A percentile compares a stretch with the other conserved stretches of the same genome.
Evolutionary conservation across 2,113 vertebrate genomes (phyloP).

Genomic region (Barbus barbus): DNA sequence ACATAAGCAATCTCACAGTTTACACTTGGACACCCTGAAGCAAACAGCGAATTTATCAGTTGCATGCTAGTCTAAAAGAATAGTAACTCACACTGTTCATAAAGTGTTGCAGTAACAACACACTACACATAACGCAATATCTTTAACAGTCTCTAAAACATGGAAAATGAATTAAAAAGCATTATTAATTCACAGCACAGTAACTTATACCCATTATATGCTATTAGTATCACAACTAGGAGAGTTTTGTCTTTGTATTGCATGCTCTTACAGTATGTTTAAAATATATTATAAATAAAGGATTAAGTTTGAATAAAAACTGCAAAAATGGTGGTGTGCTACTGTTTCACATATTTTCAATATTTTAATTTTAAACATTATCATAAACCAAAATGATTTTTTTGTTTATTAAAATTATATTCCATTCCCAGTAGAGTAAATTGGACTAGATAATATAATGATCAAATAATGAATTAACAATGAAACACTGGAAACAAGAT

Average conservation of each 20-base stretch:
- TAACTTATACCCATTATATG: neutral
- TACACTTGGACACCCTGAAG: neutral
- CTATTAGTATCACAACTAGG: neutral
- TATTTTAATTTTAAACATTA: too few relatives aligned
- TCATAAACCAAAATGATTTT: too few relatives aligned
- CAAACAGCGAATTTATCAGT: neutral
- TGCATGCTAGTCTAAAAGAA: neutral
- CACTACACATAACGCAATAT: neutral
- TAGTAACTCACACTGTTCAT: neutral
- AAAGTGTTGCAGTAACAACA: neutral
- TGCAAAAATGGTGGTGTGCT: neutral
- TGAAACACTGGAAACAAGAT: too few relatives aligned
- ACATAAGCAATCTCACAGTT: neutral
- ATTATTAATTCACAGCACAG: neutral
- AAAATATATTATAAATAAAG: neutral
- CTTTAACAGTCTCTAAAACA: neutral
- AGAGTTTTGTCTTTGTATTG: neutral
- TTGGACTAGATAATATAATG: too few relatives aligned
- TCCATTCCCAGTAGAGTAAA: too few relatives aligned
- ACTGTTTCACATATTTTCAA: too few relatives aligned
- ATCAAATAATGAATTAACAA: too few relatives aligned
- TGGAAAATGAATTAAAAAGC: neutral
- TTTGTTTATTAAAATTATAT: neutral
- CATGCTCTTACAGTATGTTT: neutral
- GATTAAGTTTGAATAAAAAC: neutral